Evolutionary conservation across 2,888 invertebrate species (phyloP).

Genomic region (Macrosoma leucophasiata): DNA sequence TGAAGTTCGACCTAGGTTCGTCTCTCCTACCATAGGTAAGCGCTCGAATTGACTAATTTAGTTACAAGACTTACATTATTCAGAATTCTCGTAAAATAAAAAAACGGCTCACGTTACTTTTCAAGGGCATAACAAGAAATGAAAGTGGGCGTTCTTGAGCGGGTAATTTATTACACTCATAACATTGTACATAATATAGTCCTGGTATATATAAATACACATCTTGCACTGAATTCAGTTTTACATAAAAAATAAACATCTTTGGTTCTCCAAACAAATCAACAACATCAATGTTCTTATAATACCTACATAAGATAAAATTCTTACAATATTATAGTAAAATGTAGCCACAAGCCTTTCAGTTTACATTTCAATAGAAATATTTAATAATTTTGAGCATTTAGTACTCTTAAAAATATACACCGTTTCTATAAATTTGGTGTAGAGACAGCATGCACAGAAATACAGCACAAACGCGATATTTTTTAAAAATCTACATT

Average conservation of each 20-base stretch:
- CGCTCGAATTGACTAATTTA: too few species aligned
- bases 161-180: slow-evolving; percentile 69
- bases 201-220: slow-evolving; percentile 49
- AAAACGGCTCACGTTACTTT: too few species aligned
- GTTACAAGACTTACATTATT: too few species aligned
- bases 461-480: too few species aligned
- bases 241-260: slow-evolving; percentile 69
- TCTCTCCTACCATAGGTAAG: too few species aligned
- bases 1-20: too few species aligned
- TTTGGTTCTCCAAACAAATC: slow-evolving; percentile 67
- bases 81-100: too few species aligned
- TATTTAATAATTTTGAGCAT: slow-evolving; percentile 23
- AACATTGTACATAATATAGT: slow-evolving; percentile 61
- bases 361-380: slow-evolving; percentile 46
- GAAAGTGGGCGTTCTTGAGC: slow-evolving; percentile 60
- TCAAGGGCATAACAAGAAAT: too few species aligned
- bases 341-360: slow-evolving; percentile 58
- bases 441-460: too few species aligned
- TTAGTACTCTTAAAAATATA: slow-evolving; percentile 7
- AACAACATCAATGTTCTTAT: slow-evolving; percentile 60
- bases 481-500: too few species aligned
- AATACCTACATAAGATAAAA: slow-evolving; percentile 29
- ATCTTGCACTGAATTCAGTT: slow-evolving; percentile 54
- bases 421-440: too few species aligned
- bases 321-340: slow-evolving; percentile 38